These are phyloP conservation scores for Adelosebastes latens DNA, from an alignment of 2,797 vertebrate species.

Conservation along the genomic window DNA sequence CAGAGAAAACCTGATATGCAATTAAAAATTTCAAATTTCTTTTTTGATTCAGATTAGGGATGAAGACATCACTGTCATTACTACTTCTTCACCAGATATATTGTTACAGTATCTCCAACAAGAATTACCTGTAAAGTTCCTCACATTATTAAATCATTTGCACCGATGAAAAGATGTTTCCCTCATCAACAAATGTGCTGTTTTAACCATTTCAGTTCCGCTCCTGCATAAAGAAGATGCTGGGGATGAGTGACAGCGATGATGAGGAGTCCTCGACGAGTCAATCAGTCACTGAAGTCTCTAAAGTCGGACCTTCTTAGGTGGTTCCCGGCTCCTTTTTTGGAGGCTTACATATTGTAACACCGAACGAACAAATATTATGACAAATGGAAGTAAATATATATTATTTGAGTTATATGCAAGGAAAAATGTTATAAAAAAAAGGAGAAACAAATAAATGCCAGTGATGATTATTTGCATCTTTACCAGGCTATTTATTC, in stretches of 20 bases:
- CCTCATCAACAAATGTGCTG: not conserved
- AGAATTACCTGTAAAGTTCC: not conserved
- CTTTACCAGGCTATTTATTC: not conserved
- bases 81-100: too few relatives aligned
- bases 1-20: not conserved
- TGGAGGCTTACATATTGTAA: slow-evolving; percentile 49
- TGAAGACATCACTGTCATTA: not conserved
- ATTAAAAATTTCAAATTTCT: not conserved
- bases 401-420: slow-evolving; percentile 24
- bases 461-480: slow-evolving; percentile 10
- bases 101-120: not conserved
- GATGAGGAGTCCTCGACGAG: slow-evolving; percentile 74
- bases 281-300: slow-evolving; percentile 83
- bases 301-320: slow-evolving; percentile 78
- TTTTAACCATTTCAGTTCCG: slow-evolving; percentile 76
- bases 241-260: slow-evolving; percentile 78
- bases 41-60: not conserved
- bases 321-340: not conserved
- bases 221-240: slow-evolving; percentile 77
- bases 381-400: slow-evolving; percentile 12
- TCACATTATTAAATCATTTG: not conserved
- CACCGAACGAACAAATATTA: not conserved
- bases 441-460: slow-evolving; percentile 8
- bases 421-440: slow-evolving; percentile 31
- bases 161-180: not conserved